Evolutionary conservation across 2,113 vertebrate species (phyloP), one percentile per base, ranked within the genome.

Genomic region (Orthonyx spaldingii): DNA sequence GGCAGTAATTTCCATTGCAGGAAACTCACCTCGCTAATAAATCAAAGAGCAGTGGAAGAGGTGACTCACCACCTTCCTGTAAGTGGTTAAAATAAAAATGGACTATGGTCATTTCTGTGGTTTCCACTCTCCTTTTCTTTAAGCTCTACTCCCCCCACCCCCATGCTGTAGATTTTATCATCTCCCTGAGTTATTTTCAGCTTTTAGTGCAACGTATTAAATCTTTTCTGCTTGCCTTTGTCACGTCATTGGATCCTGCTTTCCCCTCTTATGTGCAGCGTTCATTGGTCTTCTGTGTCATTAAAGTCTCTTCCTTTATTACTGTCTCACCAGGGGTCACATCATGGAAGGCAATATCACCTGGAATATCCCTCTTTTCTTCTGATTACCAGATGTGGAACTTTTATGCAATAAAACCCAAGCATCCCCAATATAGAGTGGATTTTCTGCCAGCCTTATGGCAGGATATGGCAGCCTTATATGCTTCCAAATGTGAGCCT

Each of bases 51-150:
- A 63, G 33, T 92, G 87, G 74, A 93, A 93, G 75, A 64, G 37
- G 17, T 92, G 94, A 91, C 74, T 95, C 90, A 95, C 30, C 74
- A 68, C 63, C 87, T 96, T 96, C 94, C 84, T 94, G 92, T 89
- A 64, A 91, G 84, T 13, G 66, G 70, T 87, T 87, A 69, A 87
- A 89, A 66, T 84, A 64, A 91, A 92, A 94, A 81, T 8, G 77
- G 61, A 39, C 97, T 87, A 3, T 16, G 74, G 74, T 88, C 26
- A 92, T 56, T 90, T 68, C 87, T 89, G 86, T 91, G 95, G 93
- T 78, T 81, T 57, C 57, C 41, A 81, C 78, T 76, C 52, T 78
- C 78, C 42, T 61, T 46, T 64, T 52, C 37, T 77, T 65, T 33
- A 60, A 81, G 47, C 10, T 75, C 17, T 32, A 7, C 13, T 59